phyloP scores from a whole-genome alignment of 2,888 invertebrate genomes.

The Ophion ventricosus region DNA sequence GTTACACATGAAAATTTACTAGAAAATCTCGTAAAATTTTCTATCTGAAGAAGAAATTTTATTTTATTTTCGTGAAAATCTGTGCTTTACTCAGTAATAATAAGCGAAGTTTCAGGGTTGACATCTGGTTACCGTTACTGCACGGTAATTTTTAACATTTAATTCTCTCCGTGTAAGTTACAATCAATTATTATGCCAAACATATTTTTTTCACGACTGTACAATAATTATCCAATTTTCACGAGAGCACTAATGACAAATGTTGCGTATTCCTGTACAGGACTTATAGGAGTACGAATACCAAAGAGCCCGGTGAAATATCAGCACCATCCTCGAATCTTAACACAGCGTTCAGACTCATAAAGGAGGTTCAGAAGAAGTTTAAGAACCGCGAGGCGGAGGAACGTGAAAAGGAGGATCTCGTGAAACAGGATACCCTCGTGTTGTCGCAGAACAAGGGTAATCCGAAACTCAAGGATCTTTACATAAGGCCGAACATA shows the following conservation, averaged over 20 bases:
- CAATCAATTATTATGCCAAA: no score
- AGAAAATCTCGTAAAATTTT: no score
- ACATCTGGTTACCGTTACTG: no score
- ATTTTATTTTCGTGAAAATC: no score
- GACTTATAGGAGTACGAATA: conserved; percentile 98
- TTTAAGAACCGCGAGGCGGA: conserved; percentile 99
- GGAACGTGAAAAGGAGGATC: conserved; percentile 98
- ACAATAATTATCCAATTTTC: neutral
- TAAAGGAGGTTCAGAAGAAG: conserved; percentile 99
- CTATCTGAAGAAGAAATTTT: no score
- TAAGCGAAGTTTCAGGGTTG: no score
- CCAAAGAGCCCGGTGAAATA: conserved; percentile 98
- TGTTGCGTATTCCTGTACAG: conserved; percentile 80
- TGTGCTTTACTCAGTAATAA: no score
- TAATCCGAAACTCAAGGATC: conserved; percentile 98
- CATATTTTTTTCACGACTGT: neutral
- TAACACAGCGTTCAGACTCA: conserved; percentile 97
- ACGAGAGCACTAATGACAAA: neutral
- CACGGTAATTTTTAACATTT: no score
- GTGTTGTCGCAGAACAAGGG: conserved; percentile 97
- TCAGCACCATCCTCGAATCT: conserved; percentile 97
- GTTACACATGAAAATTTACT: no score
- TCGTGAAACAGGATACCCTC: conserved; percentile 99
- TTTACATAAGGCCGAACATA: conserved; percentile 99
- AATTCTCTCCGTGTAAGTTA: no score